These are phyloP conservation scores for Muscicapa striata DNA, from an alignment of 2,797 vertebrate genomes.

Conservation along the genomic window DNA sequence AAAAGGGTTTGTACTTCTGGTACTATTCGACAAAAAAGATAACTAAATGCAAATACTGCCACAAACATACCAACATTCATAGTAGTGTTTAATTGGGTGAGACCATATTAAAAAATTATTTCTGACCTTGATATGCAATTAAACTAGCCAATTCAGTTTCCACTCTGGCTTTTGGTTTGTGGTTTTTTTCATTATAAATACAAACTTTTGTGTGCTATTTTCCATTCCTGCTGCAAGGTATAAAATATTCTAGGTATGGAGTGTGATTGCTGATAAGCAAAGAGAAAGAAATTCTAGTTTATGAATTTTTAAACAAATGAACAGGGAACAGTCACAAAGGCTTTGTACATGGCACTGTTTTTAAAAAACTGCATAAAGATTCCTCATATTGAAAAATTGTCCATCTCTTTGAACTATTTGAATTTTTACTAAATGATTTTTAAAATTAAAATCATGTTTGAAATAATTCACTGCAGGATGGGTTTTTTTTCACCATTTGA, in stretches of 20 bases:
- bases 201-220: not conserved
- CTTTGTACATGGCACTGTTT: not conserved
- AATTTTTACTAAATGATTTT: not conserved
- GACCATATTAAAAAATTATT: not conserved
- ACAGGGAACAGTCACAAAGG: not conserved
- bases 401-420: not conserved
- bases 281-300: not conserved
- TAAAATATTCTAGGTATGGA: not conserved
- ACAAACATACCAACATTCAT: not conserved
- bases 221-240: not conserved
- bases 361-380: not conserved
- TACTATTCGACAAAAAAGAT: not conserved
- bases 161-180: not conserved
- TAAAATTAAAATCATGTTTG: not conserved
- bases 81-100: not conserved
- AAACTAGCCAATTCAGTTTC: not conserved
- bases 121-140: not conserved
- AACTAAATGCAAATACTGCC: not conserved
- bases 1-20: not conserved
- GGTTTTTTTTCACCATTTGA: accelerated
- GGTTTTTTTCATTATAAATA: not conserved
- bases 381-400: not conserved
- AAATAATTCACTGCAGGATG: not conserved
- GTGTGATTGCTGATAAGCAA: not conserved
- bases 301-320: conserved; percentile 42